phyloP scores from a whole-genome alignment of 2,113 vertebrate species.

The Anguilla rostrata region DNA sequence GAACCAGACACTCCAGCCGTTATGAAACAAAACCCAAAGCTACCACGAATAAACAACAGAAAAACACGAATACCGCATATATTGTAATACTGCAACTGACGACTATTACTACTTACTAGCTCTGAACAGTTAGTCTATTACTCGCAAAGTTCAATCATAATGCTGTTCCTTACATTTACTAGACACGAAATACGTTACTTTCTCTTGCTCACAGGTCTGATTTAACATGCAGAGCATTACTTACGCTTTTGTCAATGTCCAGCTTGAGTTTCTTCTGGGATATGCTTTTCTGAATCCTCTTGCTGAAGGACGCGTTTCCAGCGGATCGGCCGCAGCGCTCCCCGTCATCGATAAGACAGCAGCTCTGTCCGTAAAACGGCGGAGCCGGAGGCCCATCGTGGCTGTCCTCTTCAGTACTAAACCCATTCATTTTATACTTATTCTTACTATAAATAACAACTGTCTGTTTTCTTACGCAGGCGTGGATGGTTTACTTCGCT shows the following conservation, averaged over 20 bases:
- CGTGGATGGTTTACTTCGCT: not conserved
- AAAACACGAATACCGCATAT: not conserved
- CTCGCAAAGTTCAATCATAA: not conserved
- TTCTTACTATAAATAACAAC: not conserved
- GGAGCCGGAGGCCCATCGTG: slow-evolving; percentile 85
- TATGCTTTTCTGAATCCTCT: slow-evolving; percentile 92
- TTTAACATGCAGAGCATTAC: slow-evolving; percentile 41
- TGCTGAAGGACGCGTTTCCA: slow-evolving; percentile 96
- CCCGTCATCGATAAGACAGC: slow-evolving; percentile 94
- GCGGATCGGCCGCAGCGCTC: slow-evolving; percentile 91
- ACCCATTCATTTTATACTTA: slow-evolving; percentile 82
- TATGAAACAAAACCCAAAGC: not conserved
- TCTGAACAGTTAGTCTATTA: too few species aligned
- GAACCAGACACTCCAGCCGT: not conserved
- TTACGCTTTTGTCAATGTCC: slow-evolving; percentile 96
- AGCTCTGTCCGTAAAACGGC: slow-evolving; percentile 90
- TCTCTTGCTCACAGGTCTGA: not conserved
- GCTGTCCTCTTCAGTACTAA: slow-evolving; percentile 96
- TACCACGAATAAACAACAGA: not conserved
- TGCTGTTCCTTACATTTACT: too few species aligned
- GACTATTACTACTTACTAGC: not conserved
- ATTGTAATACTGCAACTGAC: not conserved
- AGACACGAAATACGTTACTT: not conserved
- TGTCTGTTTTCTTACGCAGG: not conserved
- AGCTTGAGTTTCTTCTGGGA: slow-evolving; percentile 91